Evolutionary conservation across 2,888 invertebrate genomes (phyloP).

Genomic region (Esperia sulphurella): DNA sequence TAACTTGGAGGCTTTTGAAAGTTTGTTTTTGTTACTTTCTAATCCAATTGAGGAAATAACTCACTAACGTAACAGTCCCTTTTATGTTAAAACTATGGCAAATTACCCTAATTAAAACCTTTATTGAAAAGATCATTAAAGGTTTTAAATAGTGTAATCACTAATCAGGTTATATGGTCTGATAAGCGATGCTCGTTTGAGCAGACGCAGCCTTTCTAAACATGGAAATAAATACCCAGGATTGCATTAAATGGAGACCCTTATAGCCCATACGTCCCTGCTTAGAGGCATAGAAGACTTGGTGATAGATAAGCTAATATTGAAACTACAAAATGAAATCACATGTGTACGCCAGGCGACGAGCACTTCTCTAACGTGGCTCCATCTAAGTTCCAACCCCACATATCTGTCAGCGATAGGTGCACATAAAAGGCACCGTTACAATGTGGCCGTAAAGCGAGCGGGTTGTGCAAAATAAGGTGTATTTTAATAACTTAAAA

Average conservation of each 20-base stretch:
- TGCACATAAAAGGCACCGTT: conserved; percentile 45
- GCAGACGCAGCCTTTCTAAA: no score
- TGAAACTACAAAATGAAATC: neutral
- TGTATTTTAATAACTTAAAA: no score
- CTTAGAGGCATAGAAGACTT: neutral
- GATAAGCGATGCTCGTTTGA: no score
- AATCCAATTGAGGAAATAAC: neutral
- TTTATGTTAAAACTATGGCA: no score
- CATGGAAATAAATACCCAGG: no score
- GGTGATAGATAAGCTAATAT: neutral
- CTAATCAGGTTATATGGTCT: no score
- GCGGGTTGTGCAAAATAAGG: neutral
- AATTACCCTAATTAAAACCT: no score
- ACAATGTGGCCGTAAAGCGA: conserved; percentile 18
- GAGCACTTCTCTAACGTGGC: conserved; percentile 10
- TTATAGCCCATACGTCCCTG: no score
- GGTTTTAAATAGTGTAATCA: no score
- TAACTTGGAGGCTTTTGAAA: neutral
- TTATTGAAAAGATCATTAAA: no score
- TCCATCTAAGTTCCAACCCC: conserved; percentile 35
- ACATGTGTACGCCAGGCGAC: conserved; percentile 2
- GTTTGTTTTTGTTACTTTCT: neutral
- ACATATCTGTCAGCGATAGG: conserved; percentile 39
- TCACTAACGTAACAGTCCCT: no score
- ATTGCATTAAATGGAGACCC: no score